Percentiles rank a stretch among this genome's conserved stretches.
phyloP scores from a whole-genome alignment of 2,113 vertebrate species.

The Piaya cayana region DNA sequence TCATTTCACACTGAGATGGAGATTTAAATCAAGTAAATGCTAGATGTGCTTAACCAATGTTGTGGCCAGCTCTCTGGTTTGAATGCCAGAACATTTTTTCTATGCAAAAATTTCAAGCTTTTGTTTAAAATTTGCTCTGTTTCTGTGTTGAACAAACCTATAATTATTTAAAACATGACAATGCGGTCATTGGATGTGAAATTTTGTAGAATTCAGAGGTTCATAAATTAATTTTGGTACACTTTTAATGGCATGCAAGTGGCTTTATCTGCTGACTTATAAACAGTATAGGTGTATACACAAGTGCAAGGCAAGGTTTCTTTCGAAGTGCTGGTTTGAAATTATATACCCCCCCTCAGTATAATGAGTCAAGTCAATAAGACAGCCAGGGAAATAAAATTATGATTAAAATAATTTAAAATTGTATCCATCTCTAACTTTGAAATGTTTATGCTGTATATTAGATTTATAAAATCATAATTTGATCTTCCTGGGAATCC shows the following conservation, averaged over 20 bases:
- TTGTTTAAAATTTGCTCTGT: not conserved
- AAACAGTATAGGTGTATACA: not conserved
- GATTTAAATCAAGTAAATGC: not conserved
- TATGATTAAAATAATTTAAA: not conserved
- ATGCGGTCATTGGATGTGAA: not conserved
- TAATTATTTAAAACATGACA: not conserved
- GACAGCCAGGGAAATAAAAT: not conserved
- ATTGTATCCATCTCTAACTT: not conserved
- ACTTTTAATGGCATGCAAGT: not conserved
- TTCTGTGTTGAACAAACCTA: not conserved
- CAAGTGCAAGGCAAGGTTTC: not conserved
- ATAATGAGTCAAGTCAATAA: not conserved
- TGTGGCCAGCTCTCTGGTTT: not conserved
- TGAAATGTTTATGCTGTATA: not conserved
- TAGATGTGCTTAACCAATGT: rapidly evolving
- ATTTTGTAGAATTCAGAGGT: not conserved
- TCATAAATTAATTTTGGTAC: not conserved
- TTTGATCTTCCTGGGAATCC: not conserved
- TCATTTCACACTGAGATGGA: not conserved
- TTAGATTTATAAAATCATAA: not conserved
- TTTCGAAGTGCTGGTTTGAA: not conserved
- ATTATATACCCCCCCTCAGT: not conserved
- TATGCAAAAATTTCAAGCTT: not conserved
- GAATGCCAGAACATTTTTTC: not conserved
- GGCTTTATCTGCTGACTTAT: rapidly evolving